Evolutionary conservation across 2,113 vertebrate species (phyloP).

Genomic region (Potamarius usumacintae): DNA sequence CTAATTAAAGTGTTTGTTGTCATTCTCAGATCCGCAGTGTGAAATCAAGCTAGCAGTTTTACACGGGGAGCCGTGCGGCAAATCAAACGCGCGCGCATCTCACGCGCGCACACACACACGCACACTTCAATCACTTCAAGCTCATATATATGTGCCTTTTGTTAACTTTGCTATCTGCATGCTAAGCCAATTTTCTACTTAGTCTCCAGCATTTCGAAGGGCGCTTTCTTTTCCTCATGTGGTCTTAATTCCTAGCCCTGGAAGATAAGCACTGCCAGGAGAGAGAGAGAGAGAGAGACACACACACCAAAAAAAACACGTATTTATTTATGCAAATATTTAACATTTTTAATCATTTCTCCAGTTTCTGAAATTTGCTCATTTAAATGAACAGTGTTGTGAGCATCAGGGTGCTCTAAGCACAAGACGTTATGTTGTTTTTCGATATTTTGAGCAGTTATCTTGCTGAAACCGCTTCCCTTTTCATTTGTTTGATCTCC

Average conservation of each 20-base stretch:
- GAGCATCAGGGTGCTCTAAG: slow-evolving; percentile 6
- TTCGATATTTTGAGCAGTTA: slow-evolving; percentile 57
- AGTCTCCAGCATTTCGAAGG: slow-evolving; percentile 84
- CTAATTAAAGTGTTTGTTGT: slow-evolving; percentile 87
- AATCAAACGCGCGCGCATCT: slow-evolving; percentile 81
- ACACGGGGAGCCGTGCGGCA: slow-evolving; percentile 80
- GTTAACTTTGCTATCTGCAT: slow-evolving; percentile 82
- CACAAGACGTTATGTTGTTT: slow-evolving; percentile 32
- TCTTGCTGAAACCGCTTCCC: slow-evolving; percentile 61
- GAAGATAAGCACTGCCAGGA: slow-evolving; percentile 72
- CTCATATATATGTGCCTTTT: slow-evolving; percentile 87
- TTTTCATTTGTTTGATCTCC: slow-evolving; percentile 58
- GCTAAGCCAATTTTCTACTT: slow-evolving; percentile 98
- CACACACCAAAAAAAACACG: slow-evolving; percentile 38
- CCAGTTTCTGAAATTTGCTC: slow-evolving; percentile 65
- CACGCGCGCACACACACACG: slow-evolving; percentile 72
- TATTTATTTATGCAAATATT: slow-evolving; percentile 66
- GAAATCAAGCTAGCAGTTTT: slow-evolving; percentile 87
- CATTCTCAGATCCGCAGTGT: slow-evolving; percentile 80
- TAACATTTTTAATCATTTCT: slow-evolving; percentile 74
- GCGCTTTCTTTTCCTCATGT: slow-evolving; percentile 80
- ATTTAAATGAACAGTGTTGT: slow-evolving; percentile 58
- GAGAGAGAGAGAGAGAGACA: slow-evolving; percentile 61
- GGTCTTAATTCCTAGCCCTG: slow-evolving; percentile 82
- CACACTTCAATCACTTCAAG: slow-evolving; percentile 87